These are phyloP conservation scores for Drosophila teissieri DNA, from an alignment of 1,140 invertebrate species.

Conservation along the genomic window DNA sequence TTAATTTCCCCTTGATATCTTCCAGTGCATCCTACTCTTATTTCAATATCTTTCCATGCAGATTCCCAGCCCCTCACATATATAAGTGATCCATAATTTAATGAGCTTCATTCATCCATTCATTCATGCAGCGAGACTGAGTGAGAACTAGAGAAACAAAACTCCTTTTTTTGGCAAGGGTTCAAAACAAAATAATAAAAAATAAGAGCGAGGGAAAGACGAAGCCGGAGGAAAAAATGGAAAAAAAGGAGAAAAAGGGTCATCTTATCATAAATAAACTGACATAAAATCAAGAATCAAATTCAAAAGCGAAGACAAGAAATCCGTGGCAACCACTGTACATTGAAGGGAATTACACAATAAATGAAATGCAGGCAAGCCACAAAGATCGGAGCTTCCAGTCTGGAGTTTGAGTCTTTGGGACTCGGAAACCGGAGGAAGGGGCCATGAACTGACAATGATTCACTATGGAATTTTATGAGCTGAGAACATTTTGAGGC, in stretches of 20 bases:
- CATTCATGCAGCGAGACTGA: conserved; percentile 45
- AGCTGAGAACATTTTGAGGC: conserved; percentile 76
- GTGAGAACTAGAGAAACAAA: conserved; percentile 52
- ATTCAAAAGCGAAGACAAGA: conserved; percentile 74
- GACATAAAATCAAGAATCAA: conserved; percentile 84
- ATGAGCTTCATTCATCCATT: conserved; percentile 80
- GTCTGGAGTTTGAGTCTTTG: conserved; percentile 13
- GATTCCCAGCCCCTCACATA: conserved; percentile 54
- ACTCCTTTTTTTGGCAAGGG: conserved; percentile 52
- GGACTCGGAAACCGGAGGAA: not conserved
- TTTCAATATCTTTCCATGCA: conserved; percentile 60
- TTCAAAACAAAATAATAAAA: conserved; percentile 35
- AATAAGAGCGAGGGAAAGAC: conserved; percentile 18
- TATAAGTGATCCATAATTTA: conserved; percentile 74
- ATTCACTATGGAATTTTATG: conserved; percentile 80
- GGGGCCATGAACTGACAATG: conserved; percentile 43
- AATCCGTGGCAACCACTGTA: conserved; percentile 80
- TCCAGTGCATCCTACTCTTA: conserved; percentile 63
- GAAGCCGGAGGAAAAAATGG: conserved; percentile 12
- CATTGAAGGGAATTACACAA: conserved; percentile 80
- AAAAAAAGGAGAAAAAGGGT: conserved; percentile 64
- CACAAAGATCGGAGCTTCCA: conserved; percentile 52
- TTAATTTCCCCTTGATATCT: conserved; percentile 7
- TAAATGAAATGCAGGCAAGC: conserved; percentile 82
- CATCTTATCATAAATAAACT: conserved; percentile 84